Base-by-base conservation (phyloP, 2,113 vertebrate genomes). In the Mystacornis crossleyi region DNA sequence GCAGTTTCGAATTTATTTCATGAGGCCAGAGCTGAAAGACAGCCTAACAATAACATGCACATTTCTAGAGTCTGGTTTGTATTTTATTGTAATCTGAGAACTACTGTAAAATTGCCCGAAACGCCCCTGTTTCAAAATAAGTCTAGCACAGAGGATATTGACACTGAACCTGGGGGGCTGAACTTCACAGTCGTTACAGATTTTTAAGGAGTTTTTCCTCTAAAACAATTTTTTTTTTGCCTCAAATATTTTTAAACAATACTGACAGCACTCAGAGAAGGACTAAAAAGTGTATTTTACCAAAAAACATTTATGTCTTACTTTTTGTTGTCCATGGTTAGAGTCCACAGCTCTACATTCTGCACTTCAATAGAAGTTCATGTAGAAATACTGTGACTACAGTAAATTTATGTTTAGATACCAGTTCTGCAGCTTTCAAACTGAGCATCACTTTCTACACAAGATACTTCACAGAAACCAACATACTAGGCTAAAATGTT, bases 1-100 rank as follows among this genome's bases (percentile, higher is more conserved):
- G n/a, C n/a, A n/a, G n/a, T n/a, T 97, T 94, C 75, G 12, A 73
- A 96, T 97, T 93, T 96, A 74, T 93, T 97, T 97, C 90, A 94
- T 73, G 91, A 93, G 95, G 74, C 38, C 75, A 73, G 95, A 94
- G 96, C 74, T 84, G 88, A 95, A 96, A 96, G 95, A 50, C 72
- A 90, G 87, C n/a, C 87, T 86, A 94, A 94, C 61, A 90, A 96
- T 67, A 97, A 94, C 54, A 42, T 81, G 89, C 72, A 53, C 38
- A 4, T 96, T 97, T 93, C 89, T 83, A 17, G 55, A 54, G 69
- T 83, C 97, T 95, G 81, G 65, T 93, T 96, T 95, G 80, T 67
- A 79, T 95, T 95, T 94, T 95, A 87, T 26, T 88, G 88, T 95
- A 85, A 97, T 82, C 71, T 81, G 81, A 97, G 94, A 92, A 81